Evolutionary conservation across 2,888 invertebrate genomes (phyloP), one percentile per base, ranked within the genome.

Genomic region (Acronicta alni): DNA sequence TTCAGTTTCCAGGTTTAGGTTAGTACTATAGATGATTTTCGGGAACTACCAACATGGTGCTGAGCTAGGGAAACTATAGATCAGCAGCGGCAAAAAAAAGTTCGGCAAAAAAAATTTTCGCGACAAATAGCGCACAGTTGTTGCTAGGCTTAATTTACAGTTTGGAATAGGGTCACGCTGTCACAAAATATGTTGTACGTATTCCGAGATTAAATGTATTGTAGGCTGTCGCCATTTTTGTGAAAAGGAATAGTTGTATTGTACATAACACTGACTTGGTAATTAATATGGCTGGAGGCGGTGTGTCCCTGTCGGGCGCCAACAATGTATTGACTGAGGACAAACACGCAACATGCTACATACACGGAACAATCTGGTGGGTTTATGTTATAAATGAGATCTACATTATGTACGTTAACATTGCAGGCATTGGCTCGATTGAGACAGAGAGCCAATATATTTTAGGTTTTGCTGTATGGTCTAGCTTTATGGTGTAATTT

Each of bases 291-390:
- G 43, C 59, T 14, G 26, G 26, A 18, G 39, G 49, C 35, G 17
- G 44, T 32, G 37, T 37, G 44, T 63, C 48, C 20, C 30, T 32
- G 39, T 63, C 49, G 35, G 17, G n/a, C 16, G 23, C 10, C 62
- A 23, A 23, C 15, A 35, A 45, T 35, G 41, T 56, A 30, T 32
- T 10, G 9, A 23, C 37, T 15, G 16, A 37, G 35, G 32, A 26
- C 35, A 45, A 44, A 64, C 16, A 56, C 41, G 39, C 39, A n/a
- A 44, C 55, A 44, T n/a, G n/a, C 6, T 14, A 17, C 37, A 17
- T 30, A 20, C 44, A 38, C 35, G 1, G 35, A n/a, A 35, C n/a
- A 35, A 35, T 35, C 6, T n/a, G n/a, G 35, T 35, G 8, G 35
- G 35, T 35, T 35, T 35, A 2, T 35, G 35, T 35, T 6, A 35